Base-by-base conservation (phyloP, 2,888 invertebrate species). In the Agriopis aurantiaria region DNA sequence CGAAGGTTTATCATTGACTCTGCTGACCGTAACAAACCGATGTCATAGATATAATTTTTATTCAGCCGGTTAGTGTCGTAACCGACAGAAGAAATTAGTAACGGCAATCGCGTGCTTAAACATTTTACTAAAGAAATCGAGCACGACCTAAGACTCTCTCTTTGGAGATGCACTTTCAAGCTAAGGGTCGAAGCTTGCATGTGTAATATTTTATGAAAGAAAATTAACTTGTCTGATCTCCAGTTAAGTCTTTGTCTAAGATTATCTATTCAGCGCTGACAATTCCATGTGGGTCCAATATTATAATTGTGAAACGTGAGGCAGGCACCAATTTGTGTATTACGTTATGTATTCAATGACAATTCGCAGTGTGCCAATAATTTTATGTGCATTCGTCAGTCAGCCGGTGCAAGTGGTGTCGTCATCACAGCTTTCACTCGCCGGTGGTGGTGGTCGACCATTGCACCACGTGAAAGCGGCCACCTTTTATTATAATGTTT, bases 341-440 rank as follows among this genome's bases (percentile, higher is more conserved):
- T 69, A 72, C 73, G 53, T 77, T 75, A 71, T 67, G 70, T 49
- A 64, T 73, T 70, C 55, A 70, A 70, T 68, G 71, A 68, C 67
- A 73, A 63, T 75, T 65, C 62, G 56, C 14, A 65, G 61, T 74
- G 75, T 75, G 74, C 69, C 76, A 73, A 76, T 74, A 74, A 70
- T 74, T 74, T 68, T 70, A 78, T 78, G 78, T 84, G 80, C 81
- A 83, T 78, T 78, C 72, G 80, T 76, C 83, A 81, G 83, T 72
- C 60, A 77, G 70, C 76, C 69, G 82, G 82, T 88, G 88, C 87
- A 88, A 85, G 84, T 81, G 74, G 76, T 90, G 91, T 88, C 87
- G 91, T 89, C 89, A 89, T 77, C 8, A 70, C 77, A 81, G 88
- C 92, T 92, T 92, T 92, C 92, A 88, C 92, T 88, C 72, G 80